These are phyloP conservation scores for Lepisosteus osseus DNA, from an alignment of 2,113 vertebrate species.

Conservation along the genomic window DNA sequence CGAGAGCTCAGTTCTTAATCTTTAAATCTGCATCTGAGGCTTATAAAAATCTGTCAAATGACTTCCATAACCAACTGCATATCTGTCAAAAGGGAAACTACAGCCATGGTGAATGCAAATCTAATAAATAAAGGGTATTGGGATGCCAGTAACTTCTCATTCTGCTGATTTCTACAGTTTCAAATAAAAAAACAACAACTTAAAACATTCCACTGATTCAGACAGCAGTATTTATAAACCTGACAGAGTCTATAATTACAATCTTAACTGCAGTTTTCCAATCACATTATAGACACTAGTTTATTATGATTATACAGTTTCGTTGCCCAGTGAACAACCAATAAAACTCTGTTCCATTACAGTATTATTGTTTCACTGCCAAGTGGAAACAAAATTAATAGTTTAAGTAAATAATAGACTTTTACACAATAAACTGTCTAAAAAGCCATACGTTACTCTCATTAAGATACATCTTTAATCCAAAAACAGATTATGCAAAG, in stretches of 20 bases:
- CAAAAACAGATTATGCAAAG: not conserved
- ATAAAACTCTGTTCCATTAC: slow-evolving; percentile 54
- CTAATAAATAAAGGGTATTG: slow-evolving; percentile 28
- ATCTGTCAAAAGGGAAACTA: slow-evolving; percentile 1
- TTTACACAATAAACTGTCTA: slow-evolving; percentile 6
- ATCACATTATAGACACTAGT: slow-evolving; percentile 51
- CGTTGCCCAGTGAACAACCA: slow-evolving; percentile 48
- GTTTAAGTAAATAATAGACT: slow-evolving; percentile 26
- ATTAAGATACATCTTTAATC: not conserved
- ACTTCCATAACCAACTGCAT: not conserved
- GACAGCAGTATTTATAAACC: slow-evolving; percentile 46
- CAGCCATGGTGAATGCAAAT: slow-evolving; percentile 19
- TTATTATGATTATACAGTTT: slow-evolving; percentile 55
- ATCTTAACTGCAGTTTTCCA: slow-evolving; percentile 53
- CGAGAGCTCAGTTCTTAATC: too few relatives aligned
- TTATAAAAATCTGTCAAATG: too few relatives aligned
- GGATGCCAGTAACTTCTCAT: slow-evolving; percentile 22
- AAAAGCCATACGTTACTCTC: not conserved
- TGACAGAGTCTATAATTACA: slow-evolving; percentile 61
- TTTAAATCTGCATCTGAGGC: not conserved
- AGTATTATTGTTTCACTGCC: slow-evolving; percentile 36
- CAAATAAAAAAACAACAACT: slow-evolving; percentile 43
- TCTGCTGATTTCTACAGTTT: slow-evolving; percentile 60
- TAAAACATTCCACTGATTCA: slow-evolving; percentile 38
- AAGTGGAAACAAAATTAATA: slow-evolving; percentile 29